Base-by-base conservation (phyloP, 2,888 invertebrate genomes). In the Pheosia gnoma region DNA sequence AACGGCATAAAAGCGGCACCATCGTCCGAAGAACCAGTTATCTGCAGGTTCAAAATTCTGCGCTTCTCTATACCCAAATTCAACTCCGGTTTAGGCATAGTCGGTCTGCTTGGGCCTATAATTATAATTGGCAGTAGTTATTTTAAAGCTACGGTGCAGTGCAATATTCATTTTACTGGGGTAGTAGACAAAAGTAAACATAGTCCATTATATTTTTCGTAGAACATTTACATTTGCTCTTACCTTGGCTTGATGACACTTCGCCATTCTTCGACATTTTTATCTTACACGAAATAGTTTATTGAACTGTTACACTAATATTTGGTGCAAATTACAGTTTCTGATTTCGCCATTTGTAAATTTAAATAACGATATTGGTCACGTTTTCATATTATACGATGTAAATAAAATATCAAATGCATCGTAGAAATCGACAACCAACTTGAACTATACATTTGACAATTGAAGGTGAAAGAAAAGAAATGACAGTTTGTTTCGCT, bases 191-290 rank as follows among this genome's bases (percentile, higher is more conserved):
- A 25, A 25, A 25, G 1, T 25, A 25, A 25, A 25, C 25, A 1
- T 25, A 25, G 25, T 25, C 25, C 25, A 25, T 25, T 56, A 7
- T 39, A 45, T 5, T 57, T 11, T 10, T 5, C 10, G 25, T 10
- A 64, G 8, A 58, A 61, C 38, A 56, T 57, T 56, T 63, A 45
- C 55, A 41, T 58, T 49, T 59, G 62, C 9, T 59, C 75, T 78
- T 94, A 91, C 95, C 94, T 91, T 95, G 95, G 88, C 94, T 95
- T 86, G 95, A 94, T 83, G 95, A 95, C 93, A 95, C 95, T 90
- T 95, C 95, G 90, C 95, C 95, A 94, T 95, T 95, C 91, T 96
- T 96, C 94, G 96, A 96, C 96, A 96, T 96, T 25, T 25, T 25
- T 25, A 25, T 25, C 94, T 90, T 91, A 55, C 55, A 55, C 62